Evolutionary conservation across 1,140 invertebrate species (phyloP), one percentile per base, ranked within the genome.

Genomic region (Sycobia sp.): DNA sequence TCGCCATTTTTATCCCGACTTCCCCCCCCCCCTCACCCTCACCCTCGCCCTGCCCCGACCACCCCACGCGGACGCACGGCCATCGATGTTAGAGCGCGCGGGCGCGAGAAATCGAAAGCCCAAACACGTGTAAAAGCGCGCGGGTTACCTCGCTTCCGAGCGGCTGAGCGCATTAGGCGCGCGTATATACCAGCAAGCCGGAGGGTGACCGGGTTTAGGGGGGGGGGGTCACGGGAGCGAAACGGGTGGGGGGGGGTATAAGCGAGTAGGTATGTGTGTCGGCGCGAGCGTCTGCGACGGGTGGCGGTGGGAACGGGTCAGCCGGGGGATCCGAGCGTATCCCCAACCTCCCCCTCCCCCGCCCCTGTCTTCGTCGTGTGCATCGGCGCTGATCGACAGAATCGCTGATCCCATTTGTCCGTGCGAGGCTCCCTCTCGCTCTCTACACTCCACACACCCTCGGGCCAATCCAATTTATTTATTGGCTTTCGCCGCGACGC

Each of bases 381-480:
- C n/a, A n/a, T n/a, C n/a, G n/a, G n/a, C n/a, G 76, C 76, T 73
- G 76, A 81, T 81, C 77, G 76, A 68, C 74, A 73, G 68, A 79
- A 77, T 79, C 73, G 71, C 69, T 77, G 76, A 81, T 80, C 77
- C 76, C 73, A 79, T 81, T 81, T 79, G 78, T 76, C 71, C 65
- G 71, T 57, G 73, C 70, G 76, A 78, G 78, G 76, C 74, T n/a
- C n/a, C n/a, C 74, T 72, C 72, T 75, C 73, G 69, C 69, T n/a
- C n/a, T n/a, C n/a, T n/a, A n/a, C n/a, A n/a, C n/a, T n/a, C n/a
- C n/a, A n/a, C n/a, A n/a, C n/a, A n/a, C n/a, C n/a, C n/a, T n/a
- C 51, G 13, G 38, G 62, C 62, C n/a, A n/a, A 80, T 80, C 79
- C 78, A 81, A 81, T 80, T 80, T 80, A 79, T 81, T 80, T 79